Evolutionary conservation across 2,888 invertebrate genomes (phyloP).

Genomic region (Pharmacophagus antenor): DNA sequence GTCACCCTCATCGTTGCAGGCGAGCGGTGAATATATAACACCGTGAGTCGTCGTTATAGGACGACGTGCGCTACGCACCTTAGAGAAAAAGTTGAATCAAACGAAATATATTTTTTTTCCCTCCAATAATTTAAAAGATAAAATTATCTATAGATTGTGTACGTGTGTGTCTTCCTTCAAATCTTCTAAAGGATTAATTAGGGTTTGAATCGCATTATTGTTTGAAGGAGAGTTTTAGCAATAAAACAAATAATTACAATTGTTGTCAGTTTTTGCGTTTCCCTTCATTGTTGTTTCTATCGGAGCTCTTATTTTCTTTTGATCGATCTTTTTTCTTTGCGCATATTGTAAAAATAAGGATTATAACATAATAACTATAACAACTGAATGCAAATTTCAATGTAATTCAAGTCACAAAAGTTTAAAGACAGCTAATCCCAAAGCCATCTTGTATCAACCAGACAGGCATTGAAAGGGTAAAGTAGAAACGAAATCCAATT

Average conservation of each 20-base stretch:
- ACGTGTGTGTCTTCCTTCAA: too few relatives aligned
- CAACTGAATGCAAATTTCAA: background rate
- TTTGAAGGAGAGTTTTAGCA: too few relatives aligned
- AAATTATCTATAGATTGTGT: too few relatives aligned
- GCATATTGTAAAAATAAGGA: too few relatives aligned
- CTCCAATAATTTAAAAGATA: too few relatives aligned
- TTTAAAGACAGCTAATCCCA: background rate
- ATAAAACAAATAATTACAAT: too few relatives aligned
- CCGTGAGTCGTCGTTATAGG: constrained; percentile 36
- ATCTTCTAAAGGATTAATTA: too few relatives aligned
- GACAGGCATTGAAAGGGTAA: background rate
- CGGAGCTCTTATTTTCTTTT: too few relatives aligned
- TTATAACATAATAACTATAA: background rate
- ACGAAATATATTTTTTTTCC: background rate
- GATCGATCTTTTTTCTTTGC: too few relatives aligned
- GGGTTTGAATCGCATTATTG: too few relatives aligned
- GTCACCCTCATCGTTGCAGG: constrained; percentile 63
- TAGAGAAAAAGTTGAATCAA: background rate
- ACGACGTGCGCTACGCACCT: constrained; percentile 36
- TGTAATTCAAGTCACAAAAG: background rate
- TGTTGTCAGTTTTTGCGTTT: too few relatives aligned
- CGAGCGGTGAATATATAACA: constrained; percentile 59
- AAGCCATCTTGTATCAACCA: background rate
- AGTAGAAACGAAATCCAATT: constrained; percentile 8
- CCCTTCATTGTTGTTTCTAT: too few relatives aligned